These are phyloP conservation scores for Metacarcinus magister DNA, from an alignment of 2,888 invertebrate genomes.

Conservation along the genomic window DNA sequence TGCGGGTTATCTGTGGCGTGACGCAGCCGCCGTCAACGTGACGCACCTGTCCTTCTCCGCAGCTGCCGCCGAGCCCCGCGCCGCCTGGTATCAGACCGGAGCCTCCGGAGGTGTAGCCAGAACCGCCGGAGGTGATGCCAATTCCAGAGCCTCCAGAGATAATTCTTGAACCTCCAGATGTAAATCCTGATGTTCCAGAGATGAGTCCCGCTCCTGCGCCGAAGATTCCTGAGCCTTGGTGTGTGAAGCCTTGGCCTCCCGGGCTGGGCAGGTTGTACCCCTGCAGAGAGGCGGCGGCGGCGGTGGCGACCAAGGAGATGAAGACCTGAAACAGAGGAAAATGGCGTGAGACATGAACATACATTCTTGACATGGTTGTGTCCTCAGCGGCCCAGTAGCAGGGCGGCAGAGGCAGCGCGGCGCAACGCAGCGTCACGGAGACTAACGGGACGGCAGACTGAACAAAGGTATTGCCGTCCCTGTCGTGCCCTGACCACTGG, in stretches of 20 bases:
- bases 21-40: conserved; percentile 72
- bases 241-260: neutral
- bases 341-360: neutral
- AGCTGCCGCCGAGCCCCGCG: neutral
- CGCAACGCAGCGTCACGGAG: neutral
- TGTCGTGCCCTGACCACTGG: neutral
- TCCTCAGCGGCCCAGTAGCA: neutral
- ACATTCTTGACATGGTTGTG: neutral
- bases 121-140: neutral
- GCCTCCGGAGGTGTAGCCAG: neutral
- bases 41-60: conserved; percentile 69
- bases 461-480: neutral
- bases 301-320: neutral
- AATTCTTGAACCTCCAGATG: neutral
- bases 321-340: conserved; percentile 18
- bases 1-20: conserved; percentile 49
- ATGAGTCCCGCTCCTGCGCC: neutral
- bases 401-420: neutral
- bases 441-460: conserved; percentile 8
- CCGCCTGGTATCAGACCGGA: neutral
- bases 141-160: neutral
- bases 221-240: neutral
- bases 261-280: conserved; percentile 46
- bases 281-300: conserved; percentile 34
- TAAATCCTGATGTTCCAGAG: neutral